phyloP scores from a whole-genome alignment of 2,797 vertebrate species.

The Rhinatrema bivittatum region DNA sequence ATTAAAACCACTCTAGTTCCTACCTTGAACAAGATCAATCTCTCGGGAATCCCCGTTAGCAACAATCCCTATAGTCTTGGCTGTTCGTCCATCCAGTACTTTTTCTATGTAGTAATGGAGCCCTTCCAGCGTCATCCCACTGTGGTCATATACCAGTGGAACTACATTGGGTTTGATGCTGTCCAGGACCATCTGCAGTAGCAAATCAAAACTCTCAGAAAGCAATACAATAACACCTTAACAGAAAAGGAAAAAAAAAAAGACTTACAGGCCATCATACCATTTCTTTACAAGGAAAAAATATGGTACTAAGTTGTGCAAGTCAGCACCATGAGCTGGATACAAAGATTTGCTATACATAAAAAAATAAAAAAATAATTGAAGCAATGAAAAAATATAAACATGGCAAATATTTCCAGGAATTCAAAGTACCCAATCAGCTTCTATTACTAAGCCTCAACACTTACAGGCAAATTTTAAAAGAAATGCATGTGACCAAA shows the following conservation, averaged over 20 bases:
- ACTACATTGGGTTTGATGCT: slow-evolving; percentile 52
- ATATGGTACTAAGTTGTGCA: no score
- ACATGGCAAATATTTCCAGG: no score
- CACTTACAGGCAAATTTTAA: no score
- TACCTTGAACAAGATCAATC: slow-evolving; percentile 64
- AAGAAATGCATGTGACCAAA: no score
- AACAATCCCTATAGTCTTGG: slow-evolving; percentile 65
- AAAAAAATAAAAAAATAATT: no score
- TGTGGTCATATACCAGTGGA: slow-evolving; percentile 65
- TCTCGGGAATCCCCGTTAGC: slow-evolving; percentile 65
- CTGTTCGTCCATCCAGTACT: slow-evolving; percentile 46
- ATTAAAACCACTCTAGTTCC: not conserved
- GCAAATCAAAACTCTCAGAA: not conserved
- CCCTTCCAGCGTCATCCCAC: slow-evolving; percentile 53
- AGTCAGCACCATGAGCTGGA: no score
- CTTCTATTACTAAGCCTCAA: no score
- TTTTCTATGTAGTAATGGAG: slow-evolving; percentile 55
- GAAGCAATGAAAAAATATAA: no score
- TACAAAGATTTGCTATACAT: no score
- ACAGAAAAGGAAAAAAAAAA: not conserved
- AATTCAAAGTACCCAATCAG: no score
- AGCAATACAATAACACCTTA: not conserved
- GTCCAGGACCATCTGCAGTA: slow-evolving; percentile 61
- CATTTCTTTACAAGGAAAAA: no score
- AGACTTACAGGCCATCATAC: no score